Conservation (phyloP, 1,140 invertebrate genomes). For the Trypoxylus dichotomus region DNA sequence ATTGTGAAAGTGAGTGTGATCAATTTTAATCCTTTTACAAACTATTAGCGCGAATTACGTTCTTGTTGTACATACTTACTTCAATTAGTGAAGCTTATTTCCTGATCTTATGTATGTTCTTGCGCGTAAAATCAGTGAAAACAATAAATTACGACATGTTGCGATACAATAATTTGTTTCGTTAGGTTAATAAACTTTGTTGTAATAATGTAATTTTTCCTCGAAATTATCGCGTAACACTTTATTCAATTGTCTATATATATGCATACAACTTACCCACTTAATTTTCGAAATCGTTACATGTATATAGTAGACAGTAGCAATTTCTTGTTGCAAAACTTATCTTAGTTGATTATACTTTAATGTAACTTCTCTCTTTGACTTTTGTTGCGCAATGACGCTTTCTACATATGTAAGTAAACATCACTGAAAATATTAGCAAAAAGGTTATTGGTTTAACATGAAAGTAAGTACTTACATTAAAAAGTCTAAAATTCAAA, state of each 20-base stretch:
- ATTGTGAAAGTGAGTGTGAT: too few relatives aligned
- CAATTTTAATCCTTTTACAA: too few relatives aligned
- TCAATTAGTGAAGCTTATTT: neutral
- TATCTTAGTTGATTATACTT: neutral
- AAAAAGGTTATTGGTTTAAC: too few relatives aligned
- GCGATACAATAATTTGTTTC: neutral
- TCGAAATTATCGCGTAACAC: neutral
- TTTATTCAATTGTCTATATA: neutral
- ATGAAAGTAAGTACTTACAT: too few relatives aligned
- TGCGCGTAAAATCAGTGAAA: neutral
- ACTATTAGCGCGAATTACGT: too few relatives aligned
- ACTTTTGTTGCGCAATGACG: neutral
- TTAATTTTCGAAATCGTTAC: constrained; percentile 7
- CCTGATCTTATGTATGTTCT: neutral
- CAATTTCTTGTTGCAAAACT: constrained; percentile 12
- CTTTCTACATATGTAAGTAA: constrained; percentile 11
- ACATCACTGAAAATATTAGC: neutral
- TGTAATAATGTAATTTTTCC: neutral
- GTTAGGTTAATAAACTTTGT: neutral
- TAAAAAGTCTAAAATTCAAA: too few relatives aligned
- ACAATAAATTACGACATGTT: neutral
- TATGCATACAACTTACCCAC: neutral
- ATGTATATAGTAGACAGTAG: neutral
- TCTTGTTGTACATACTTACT: too few relatives aligned
- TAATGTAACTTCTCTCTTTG: neutral